These are phyloP conservation scores for Melanostigma gelatinosum DNA, from an alignment of 2,113 vertebrate genomes.

Conservation along the genomic window DNA sequence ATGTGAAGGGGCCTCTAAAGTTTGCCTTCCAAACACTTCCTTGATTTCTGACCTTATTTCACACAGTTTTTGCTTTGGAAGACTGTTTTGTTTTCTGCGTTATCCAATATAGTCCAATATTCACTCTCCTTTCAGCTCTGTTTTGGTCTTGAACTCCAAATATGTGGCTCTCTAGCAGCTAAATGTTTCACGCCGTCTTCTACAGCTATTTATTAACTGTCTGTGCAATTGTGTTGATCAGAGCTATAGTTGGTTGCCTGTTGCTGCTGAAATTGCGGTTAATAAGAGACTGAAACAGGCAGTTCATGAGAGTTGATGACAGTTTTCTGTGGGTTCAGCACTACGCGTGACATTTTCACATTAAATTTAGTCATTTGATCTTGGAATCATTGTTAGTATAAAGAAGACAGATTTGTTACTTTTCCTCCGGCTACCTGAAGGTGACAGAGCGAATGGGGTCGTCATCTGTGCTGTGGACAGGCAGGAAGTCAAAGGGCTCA, in stretches of 20 bases:
- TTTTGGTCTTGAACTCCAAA: background rate
- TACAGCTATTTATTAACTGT: background rate
- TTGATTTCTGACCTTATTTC: background rate
- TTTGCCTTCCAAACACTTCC: background rate
- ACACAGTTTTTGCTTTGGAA: background rate
- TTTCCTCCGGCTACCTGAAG: slow-evolving; percentile 84
- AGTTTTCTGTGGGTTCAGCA: background rate
- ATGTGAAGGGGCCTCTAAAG: background rate
- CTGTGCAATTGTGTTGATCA: background rate
- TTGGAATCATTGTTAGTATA: background rate
- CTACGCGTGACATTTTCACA: background rate
- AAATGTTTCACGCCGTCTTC: background rate
- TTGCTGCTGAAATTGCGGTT: background rate
- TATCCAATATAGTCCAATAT: background rate
- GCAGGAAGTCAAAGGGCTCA: slow-evolving; percentile 87
- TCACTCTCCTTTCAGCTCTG: background rate
- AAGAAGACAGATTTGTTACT: background rate
- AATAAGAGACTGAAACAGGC: background rate
- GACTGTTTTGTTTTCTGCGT: background rate
- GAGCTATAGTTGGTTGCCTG: background rate
- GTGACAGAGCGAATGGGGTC: slow-evolving; percentile 86
- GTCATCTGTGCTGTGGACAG: slow-evolving; percentile 76
- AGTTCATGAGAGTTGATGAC: background rate
- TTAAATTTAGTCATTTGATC: background rate
- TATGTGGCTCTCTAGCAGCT: background rate